Percentiles rank a stretch among this genome's conserved stretches.
phyloP scores from a whole-genome alignment of 1,140 invertebrate species.

The Drosophila nasuta region DNA sequence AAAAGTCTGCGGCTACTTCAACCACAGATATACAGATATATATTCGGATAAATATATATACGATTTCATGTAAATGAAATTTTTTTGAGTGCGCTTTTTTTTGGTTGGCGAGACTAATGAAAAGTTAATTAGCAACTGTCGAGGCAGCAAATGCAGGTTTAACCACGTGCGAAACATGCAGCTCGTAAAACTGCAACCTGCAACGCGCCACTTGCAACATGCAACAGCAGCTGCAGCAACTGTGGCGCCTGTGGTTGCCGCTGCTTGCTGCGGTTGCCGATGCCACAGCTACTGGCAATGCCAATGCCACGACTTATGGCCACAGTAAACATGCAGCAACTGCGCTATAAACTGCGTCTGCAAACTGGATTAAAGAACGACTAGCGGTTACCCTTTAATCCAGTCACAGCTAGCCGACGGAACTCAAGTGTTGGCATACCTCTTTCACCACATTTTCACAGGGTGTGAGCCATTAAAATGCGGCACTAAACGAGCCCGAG shows the following conservation, averaged over 20 bases:
- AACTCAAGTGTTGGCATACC: not conserved
- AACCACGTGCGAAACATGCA: slow-evolving; percentile 42
- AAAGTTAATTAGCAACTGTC: slow-evolving; percentile 69
- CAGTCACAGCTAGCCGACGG: not conserved
- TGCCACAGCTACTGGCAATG: slow-evolving; percentile 25
- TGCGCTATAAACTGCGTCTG: slow-evolving; percentile 42
- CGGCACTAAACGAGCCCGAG: slow-evolving; percentile 33
- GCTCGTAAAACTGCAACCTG: slow-evolving; percentile 20
- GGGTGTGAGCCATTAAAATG: slow-evolving; percentile 14
- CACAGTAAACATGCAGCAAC: slow-evolving; percentile 55
- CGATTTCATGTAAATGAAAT: slow-evolving; percentile 40
- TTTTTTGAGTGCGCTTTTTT: slow-evolving; percentile 49
- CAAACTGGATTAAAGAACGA: not conserved
- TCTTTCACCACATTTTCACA: not conserved
- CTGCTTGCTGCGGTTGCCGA: not conserved
- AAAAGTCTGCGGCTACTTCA: slow-evolving; percentile 1
- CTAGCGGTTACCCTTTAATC: not conserved
- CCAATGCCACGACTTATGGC: slow-evolving; percentile 50
- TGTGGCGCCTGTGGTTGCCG: slow-evolving; percentile 1
- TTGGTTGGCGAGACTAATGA: slow-evolving; percentile 62
- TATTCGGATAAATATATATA: slow-evolving; percentile 2
- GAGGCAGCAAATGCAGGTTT: slow-evolving; percentile 23
- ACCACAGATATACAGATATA: not conserved
- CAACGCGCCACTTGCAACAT: slow-evolving; percentile 26
- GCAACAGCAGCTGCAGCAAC: not conserved